Conservation (phyloP, 1,140 invertebrate genomes). For the Drosophila subpulchrella region DNA sequence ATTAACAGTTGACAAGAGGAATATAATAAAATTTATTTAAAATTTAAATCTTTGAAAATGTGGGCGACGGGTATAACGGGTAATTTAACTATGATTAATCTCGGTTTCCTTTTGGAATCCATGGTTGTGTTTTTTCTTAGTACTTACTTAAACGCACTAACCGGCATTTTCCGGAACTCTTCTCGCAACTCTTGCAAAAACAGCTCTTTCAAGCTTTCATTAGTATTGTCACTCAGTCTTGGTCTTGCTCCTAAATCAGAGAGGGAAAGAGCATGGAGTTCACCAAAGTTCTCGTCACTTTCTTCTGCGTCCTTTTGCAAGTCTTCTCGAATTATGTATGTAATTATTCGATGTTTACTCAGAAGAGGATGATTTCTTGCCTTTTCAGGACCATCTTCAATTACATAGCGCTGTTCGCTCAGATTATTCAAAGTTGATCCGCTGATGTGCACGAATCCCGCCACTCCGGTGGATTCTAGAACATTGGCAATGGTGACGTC, state of each 20-base stretch:
- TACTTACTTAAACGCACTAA: constrained; percentile 64
- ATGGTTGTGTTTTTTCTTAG: background rate
- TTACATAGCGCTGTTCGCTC: constrained; percentile 83
- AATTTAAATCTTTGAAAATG: no score
- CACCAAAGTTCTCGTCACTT: background rate
- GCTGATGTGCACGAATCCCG: constrained; percentile 94
- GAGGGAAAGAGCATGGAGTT: constrained; percentile 54
- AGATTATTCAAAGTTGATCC: constrained; percentile 90
- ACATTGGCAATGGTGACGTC: constrained; percentile 97
- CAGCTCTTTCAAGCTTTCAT: no score
- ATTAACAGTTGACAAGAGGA: no score
- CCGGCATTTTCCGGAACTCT: constrained; percentile 76
- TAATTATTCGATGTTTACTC: constrained; percentile 88
- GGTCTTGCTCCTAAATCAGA: background rate
- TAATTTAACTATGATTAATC: no score
- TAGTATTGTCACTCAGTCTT: no score
- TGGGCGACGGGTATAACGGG: no score
- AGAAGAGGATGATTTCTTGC: constrained; percentile 88
- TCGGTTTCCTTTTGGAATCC: no score
- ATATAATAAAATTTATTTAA: no score
- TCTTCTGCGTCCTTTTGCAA: no score
- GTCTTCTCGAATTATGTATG: constrained; percentile 88
- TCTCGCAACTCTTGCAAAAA: constrained; percentile 17
- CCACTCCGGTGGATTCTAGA: constrained; percentile 96
- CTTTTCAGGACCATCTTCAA: constrained; percentile 86